These are phyloP conservation scores for Drosophila neocordata DNA, from an alignment of 1,140 invertebrate genomes.

Conservation along the genomic window DNA sequence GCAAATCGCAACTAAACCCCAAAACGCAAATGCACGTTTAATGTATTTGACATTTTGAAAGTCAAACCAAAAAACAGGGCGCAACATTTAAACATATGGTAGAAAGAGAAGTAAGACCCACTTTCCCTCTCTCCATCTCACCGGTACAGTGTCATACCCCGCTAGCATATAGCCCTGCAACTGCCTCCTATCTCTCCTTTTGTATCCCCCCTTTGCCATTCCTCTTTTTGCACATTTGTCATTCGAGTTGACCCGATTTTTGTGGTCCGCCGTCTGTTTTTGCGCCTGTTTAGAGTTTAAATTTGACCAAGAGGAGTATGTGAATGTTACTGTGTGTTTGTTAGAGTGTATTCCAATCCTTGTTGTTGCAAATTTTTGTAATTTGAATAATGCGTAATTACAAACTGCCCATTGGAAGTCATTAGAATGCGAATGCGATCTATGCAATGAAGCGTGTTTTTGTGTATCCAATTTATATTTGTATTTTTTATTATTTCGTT, in stretches of 20 bases:
- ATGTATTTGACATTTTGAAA: constrained; percentile 80
- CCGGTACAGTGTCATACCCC: too few species aligned
- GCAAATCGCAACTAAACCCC: constrained; percentile 69
- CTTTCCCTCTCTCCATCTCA: not conserved
- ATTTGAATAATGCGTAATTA: constrained; percentile 80
- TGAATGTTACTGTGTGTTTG: constrained; percentile 13
- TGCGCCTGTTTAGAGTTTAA: constrained; percentile 77
- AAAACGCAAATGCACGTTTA: constrained; percentile 74
- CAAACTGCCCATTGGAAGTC: constrained; percentile 67
- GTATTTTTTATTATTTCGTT: not conserved
- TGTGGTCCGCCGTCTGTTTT: constrained; percentile 70
- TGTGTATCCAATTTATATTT: constrained; percentile 27
- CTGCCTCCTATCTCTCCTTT: not conserved
- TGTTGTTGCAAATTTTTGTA: constrained; percentile 62
- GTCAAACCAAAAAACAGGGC: constrained; percentile 72
- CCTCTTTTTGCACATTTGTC: constrained; percentile 58
- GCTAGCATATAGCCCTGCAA: not conserved
- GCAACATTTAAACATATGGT: constrained; percentile 68
- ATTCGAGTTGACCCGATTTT: constrained; percentile 76
- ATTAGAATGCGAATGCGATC: constrained; percentile 68
- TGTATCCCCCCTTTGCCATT: not conserved
- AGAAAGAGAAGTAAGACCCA: constrained; percentile 8
- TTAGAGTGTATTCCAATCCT: constrained; percentile 11
- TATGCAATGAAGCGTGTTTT: constrained; percentile 47
- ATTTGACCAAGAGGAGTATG: constrained; percentile 48